phyloP scores from a whole-genome alignment of 2,888 invertebrate species.

The Brachyopa scutellaris region DNA sequence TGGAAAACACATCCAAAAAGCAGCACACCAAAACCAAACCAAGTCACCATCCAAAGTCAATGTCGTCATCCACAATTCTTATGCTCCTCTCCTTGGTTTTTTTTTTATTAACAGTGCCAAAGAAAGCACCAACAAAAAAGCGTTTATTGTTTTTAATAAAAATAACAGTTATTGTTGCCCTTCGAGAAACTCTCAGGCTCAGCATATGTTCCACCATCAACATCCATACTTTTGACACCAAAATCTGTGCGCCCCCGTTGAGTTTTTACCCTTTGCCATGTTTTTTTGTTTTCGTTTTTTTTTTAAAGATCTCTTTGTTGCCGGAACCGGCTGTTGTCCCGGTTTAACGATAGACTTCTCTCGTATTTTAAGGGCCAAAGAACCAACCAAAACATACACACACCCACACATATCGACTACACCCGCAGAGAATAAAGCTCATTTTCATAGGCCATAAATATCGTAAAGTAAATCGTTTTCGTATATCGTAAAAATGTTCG shows the following conservation, averaged over 20 bases:
- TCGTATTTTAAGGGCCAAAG: background rate
- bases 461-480: slow-evolving; percentile 70
- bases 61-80: slow-evolving; percentile 39
- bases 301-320: slow-evolving; percentile 43
- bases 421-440: slow-evolving; percentile 48
- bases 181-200: slow-evolving; percentile 32
- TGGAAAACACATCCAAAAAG: slow-evolving; percentile 20
- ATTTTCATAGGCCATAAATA: slow-evolving; percentile 72
- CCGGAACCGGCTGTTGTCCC: slow-evolving; percentile 65
- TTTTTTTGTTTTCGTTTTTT: slow-evolving; percentile 12
- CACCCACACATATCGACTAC: slow-evolving; percentile 10
- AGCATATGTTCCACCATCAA: slow-evolving; percentile 44
- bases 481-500: slow-evolving; percentile 73
- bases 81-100: background rate
- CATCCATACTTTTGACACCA: slow-evolving; percentile 45
- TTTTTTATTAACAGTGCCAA: slow-evolving; percentile 3
- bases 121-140: slow-evolving; percentile 48
- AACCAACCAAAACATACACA: slow-evolving; percentile 7
- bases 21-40: background rate
- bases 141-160: slow-evolving; percentile 72
- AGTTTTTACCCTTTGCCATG: slow-evolving; percentile 16
- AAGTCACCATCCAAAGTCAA: slow-evolving; percentile 57
- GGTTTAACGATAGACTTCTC: slow-evolving; percentile 43
- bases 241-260: slow-evolving; percentile 41
- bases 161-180: slow-evolving; percentile 69